Percentiles rank a stretch among this genome's conserved stretches.
Evolutionary conservation across 2,797 vertebrate species (phyloP).

Genomic region (Cercopithecus petaurista): DNA sequence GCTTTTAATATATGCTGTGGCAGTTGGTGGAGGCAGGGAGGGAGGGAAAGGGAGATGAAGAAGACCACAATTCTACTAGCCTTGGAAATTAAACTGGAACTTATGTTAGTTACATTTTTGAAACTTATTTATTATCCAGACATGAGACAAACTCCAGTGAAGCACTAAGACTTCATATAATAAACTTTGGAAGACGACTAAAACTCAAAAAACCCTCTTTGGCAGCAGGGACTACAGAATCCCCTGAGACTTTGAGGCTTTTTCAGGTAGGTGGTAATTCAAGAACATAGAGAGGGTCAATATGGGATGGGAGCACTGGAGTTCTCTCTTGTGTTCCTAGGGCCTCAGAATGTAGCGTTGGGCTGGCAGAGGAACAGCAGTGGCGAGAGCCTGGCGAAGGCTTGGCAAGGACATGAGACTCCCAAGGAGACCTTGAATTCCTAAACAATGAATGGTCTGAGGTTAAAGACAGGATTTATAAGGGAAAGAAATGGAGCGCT

Average conservation of each 20-base stretch:
- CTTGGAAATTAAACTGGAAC: slow-evolving; percentile 5
- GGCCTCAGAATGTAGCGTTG: neutral
- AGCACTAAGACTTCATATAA: neutral
- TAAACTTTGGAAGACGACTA: neutral
- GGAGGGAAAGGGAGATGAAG: neutral
- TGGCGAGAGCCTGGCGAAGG: neutral
- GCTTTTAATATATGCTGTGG: neutral
- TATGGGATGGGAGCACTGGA: neutral
- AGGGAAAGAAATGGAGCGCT: neutral
- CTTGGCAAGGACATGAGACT: neutral
- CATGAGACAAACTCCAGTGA: neutral
- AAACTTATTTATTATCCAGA: slow-evolving; percentile 27
- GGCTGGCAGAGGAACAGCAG: neutral
- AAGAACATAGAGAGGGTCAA: neutral
- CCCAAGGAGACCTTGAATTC: slow-evolving; percentile 34
- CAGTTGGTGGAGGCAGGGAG: neutral
- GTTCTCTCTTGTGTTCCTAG: neutral
- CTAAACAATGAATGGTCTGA: neutral
- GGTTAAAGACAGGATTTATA: neutral
- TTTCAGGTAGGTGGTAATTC: neutral
- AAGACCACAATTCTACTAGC: neutral
- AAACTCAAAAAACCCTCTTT: neutral
- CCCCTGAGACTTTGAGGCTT: neutral
- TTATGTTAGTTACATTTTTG: slow-evolving; percentile 25
- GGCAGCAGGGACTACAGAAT: neutral